Evolutionary conservation across 2,797 vertebrate species (phyloP), one percentile per base, ranked within the genome.

Genomic region (Emys orbicularis): DNA sequence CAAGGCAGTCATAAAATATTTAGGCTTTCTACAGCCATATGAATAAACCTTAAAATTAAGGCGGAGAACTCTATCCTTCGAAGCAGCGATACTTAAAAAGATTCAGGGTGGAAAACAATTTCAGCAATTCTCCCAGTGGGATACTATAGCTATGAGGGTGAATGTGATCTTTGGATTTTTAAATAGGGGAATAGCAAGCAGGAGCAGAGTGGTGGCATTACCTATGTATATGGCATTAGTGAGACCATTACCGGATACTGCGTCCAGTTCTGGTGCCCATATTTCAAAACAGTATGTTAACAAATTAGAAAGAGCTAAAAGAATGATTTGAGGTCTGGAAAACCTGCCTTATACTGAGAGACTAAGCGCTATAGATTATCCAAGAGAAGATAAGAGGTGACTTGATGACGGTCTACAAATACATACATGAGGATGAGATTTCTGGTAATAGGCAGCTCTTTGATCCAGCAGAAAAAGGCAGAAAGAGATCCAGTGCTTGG

Each of bases 301-400:
- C 93, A 96, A 95, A 95, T 96, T 93, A 92, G 52, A 90, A 90
- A 29, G 65, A 84, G 53, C 81, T 83, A 89, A 94, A 87, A 96
- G 92, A 18, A 94, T 92, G 85, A 89, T 91, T 93, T 89, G 79
- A 44, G 93, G 87, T 57, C 68, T 87, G 52, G 41, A 61, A 93
- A 94, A 19, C 82, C 85, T 96, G 92, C 89, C 85, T 90, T 94
- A 77, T 37, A 79, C 49, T 88, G 85, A 95, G 34, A 87, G 92
- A 94, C 88, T 92, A 61, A 41, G 44, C 90, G 81, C 44, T 0
- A 8, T 87, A 96, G 86, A 95, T 96, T 96, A 95, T 95, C 85
- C 68, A 91, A 84, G 81, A 47, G 84, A 94, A 96, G 90, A 95
- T 89, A 94, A 95, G 83, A 95, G 85, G 83, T 91, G 94, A 92